These are phyloP conservation scores for Neomonachus schauinslandi DNA, from an alignment of 2,113 vertebrate genomes.

Conservation along the genomic window DNA sequence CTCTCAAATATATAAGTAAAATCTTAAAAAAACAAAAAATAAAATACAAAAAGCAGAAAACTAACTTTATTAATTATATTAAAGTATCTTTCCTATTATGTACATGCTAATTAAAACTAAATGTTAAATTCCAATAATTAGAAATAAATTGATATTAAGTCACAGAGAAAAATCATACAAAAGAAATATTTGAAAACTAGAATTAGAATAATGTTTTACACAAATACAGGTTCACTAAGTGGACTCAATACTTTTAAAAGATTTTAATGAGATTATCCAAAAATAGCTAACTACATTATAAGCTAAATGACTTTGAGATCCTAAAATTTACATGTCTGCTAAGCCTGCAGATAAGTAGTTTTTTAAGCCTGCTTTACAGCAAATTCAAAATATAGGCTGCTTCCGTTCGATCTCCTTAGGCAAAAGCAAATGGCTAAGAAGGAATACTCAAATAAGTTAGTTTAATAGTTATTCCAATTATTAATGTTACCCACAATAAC, in stretches of 20 bases:
- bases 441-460: not conserved
- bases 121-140: not conserved
- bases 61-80: slow-evolving; percentile 52
- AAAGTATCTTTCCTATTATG: not conserved
- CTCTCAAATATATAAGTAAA: not conserved
- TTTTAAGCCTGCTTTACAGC: accelerated
- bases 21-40: no score
- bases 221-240: not conserved
- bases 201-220: not conserved
- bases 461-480: not conserved
- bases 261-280: not conserved
- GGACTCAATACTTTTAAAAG: not conserved
- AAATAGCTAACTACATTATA: not conserved
- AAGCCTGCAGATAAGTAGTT: not conserved
- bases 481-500: not conserved
- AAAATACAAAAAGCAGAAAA: not conserved
- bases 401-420: not conserved
- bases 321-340: not conserved
- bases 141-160: slow-evolving; percentile 28
- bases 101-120: slow-evolving; percentile 30
- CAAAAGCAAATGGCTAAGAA: not conserved
- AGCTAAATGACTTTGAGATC: not conserved
- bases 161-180: not conserved
- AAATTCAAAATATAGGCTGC: not conserved
- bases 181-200: not conserved